Evolutionary conservation across 2,888 invertebrate species (phyloP).

Genomic region (Synergus itoensis): DNA sequence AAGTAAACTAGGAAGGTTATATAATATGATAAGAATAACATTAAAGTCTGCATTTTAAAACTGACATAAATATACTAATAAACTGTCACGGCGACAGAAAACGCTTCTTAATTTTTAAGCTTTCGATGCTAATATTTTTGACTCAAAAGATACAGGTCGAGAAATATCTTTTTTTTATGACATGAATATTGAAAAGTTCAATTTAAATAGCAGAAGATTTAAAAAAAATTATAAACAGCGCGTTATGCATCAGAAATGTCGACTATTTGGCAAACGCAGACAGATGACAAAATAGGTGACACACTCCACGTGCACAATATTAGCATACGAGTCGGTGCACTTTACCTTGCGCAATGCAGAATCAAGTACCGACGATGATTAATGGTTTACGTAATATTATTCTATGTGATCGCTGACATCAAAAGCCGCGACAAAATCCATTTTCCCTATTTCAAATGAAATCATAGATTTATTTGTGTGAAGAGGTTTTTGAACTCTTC

Average conservation of each 20-base stretch:
- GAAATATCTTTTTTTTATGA: too few species aligned
- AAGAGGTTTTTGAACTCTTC: not conserved
- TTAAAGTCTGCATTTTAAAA: too few species aligned
- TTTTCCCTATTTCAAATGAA: not conserved
- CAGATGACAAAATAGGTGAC: constrained; percentile 25
- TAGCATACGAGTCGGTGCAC: constrained; percentile 27
- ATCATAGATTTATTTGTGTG: not conserved
- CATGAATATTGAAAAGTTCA: too few species aligned
- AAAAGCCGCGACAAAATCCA: constrained; percentile 7
- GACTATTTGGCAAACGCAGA: constrained; percentile 18
- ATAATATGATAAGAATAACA: too few species aligned
- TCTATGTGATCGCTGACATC: not conserved
- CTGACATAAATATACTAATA: too few species aligned
- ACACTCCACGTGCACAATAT: constrained; percentile 33
- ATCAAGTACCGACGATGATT: constrained; percentile 17
- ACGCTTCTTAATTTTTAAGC: too few species aligned
- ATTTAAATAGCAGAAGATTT: too few species aligned
- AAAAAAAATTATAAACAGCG: not conserved
- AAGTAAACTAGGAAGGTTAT: too few species aligned
- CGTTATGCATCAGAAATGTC: constrained; percentile 26
- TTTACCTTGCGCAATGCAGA: constrained; percentile 27
- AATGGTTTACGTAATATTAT: constrained; percentile 16
- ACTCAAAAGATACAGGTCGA: too few species aligned
- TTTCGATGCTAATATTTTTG: too few species aligned
- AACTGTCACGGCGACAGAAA: too few species aligned